Percentiles rank a stretch among this genome's conserved stretches.
Conservation (phyloP, 2,888 invertebrate species). For the Azorinus chamasolen region DNA sequence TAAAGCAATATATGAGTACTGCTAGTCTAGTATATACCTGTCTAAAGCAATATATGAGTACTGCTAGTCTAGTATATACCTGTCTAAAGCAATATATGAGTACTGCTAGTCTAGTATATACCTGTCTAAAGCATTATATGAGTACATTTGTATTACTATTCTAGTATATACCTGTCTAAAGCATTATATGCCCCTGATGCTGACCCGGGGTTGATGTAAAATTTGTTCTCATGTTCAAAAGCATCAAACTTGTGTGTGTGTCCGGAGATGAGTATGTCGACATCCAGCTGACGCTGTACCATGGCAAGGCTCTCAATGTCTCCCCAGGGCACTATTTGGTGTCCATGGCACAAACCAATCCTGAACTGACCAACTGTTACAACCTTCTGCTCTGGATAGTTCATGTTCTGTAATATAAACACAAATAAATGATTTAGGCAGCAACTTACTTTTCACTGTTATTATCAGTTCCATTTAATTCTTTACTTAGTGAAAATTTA, state of each 20-base stretch:
- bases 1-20: no score
- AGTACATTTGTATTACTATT: no score
- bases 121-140: no score
- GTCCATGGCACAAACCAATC: conserved; percentile 98
- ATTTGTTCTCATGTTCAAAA: conserved; percentile 99
- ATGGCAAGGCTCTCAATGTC: conserved; percentile 95
- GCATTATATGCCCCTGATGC: conserved; percentile 99
- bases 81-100: no score
- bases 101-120: no score
- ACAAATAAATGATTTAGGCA: no score
- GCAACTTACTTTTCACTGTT: no score
- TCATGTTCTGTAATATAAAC: conserved; percentile 90
- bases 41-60: no score
- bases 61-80: no score
- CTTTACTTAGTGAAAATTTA: no score
- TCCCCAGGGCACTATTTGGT: conserved; percentile 96
- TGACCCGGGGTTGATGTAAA: conserved; percentile 99
- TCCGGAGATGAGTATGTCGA: conserved; percentile 99
- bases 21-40: no score
- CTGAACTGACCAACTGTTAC: conserved; percentile 99
- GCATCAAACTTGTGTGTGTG: conserved; percentile 99
- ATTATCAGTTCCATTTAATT: no score
- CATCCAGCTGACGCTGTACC: conserved; percentile 98
- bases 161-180: conserved; percentile 93
- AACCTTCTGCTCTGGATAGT: conserved; percentile 97